Conservation (phyloP, 2,888 invertebrate species). For the Germaria angustata region DNA sequence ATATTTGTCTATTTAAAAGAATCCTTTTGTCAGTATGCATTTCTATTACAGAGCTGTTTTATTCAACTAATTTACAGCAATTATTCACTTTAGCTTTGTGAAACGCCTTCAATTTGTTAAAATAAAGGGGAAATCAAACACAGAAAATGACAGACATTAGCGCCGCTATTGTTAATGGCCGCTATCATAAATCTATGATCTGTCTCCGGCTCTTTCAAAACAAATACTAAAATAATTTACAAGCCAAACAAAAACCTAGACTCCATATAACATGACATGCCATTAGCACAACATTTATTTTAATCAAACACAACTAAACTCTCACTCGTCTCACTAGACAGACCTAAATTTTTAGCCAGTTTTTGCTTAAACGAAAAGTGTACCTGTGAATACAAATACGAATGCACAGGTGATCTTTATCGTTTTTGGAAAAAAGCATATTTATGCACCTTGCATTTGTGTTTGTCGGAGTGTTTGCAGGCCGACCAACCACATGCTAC, state of each 20-base stretch:
- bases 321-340: not conserved
- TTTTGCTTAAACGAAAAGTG: slow-evolving; percentile 9
- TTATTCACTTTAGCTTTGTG: slow-evolving; percentile 61
- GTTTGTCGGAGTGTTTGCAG: not conserved
- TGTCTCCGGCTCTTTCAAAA: slow-evolving; percentile 45
- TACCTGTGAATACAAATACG: slow-evolving; percentile 14
- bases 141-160: slow-evolving; percentile 59
- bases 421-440: slow-evolving; percentile 31
- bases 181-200: slow-evolving; percentile 67
- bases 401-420: slow-evolving; percentile 59
- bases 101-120: slow-evolving; percentile 48
- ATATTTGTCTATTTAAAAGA: slow-evolving; percentile 49
- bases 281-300: slow-evolving; percentile 66
- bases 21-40: slow-evolving; percentile 30
- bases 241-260: not conserved
- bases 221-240: slow-evolving; percentile 59
- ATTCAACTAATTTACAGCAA: slow-evolving; percentile 61
- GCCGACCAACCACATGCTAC: slow-evolving; percentile 57
- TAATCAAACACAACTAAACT: slow-evolving; percentile 39
- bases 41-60: slow-evolving; percentile 28
- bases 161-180: slow-evolving; percentile 64
- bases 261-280: slow-evolving; percentile 57
- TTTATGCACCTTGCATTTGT: slow-evolving; percentile 61
- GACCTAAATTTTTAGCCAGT: not conserved
- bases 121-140: slow-evolving; percentile 38